phyloP scores from a whole-genome alignment of 2,113 vertebrate genomes.

The Diadophis punctatus region DNA sequence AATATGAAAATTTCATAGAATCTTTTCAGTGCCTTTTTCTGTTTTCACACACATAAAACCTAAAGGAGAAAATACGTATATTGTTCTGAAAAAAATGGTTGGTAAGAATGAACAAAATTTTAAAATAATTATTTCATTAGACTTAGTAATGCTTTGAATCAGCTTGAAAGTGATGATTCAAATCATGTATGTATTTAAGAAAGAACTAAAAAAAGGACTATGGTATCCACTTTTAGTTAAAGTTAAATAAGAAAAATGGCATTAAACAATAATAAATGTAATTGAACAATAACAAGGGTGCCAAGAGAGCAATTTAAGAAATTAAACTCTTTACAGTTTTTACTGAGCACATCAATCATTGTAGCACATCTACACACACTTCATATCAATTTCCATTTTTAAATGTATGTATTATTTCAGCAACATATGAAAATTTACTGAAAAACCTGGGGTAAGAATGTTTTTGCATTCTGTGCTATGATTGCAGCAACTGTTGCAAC shows the following conservation, averaged over 20 bases:
- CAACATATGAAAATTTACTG: neutral
- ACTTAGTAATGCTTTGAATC: no score
- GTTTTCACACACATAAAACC: neutral
- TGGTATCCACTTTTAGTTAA: neutral
- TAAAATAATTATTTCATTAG: neutral
- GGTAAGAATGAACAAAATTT: neutral
- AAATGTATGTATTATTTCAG: neutral
- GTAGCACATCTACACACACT: neutral
- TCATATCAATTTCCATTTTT: neutral
- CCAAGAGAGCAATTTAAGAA: conserved; percentile 27
- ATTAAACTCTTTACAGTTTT: neutral
- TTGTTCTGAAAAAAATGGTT: neutral
- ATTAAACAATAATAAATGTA: fast-evolving
- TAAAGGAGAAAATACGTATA: neutral
- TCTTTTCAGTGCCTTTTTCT: neutral
- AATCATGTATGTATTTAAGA: neutral
- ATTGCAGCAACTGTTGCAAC: neutral
- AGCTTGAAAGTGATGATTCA: no score
- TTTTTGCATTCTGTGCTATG: neutral
- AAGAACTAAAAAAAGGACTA: neutral
- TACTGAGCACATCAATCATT: neutral
- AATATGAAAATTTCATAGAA: neutral
- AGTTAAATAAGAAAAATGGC: neutral
- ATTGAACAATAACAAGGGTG: fast-evolving
- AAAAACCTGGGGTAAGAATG: neutral